These are phyloP conservation scores for Chironomus tepperi DNA, from an alignment of 1,140 invertebrate genomes.

Conservation along the genomic window DNA sequence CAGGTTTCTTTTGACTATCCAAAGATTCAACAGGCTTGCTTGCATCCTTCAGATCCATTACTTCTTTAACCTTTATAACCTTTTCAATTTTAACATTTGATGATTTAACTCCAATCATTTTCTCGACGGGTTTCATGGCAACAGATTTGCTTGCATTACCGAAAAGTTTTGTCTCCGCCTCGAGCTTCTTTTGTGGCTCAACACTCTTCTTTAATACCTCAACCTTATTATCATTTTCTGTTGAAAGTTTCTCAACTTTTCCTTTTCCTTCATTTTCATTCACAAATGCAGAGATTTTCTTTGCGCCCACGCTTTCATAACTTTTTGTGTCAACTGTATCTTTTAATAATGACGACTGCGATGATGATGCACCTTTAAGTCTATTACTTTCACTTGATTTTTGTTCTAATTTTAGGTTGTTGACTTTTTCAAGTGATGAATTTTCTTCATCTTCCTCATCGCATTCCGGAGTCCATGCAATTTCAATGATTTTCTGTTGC, in stretches of 20 bases:
- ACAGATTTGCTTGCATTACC: neutral
- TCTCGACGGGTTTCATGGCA: neutral
- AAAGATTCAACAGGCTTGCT: no score
- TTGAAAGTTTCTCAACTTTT: conserved; percentile 7
- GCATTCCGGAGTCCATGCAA: neutral
- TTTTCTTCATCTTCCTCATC: neutral
- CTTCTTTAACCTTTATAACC: neutral
- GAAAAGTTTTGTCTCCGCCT: neutral
- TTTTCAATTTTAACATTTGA: neutral
- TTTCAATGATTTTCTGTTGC: conserved; percentile 25
- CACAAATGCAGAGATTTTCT: neutral
- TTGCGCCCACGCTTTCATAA: neutral
- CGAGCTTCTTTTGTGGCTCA: neutral
- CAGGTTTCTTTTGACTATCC: no score
- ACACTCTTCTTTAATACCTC: conserved; percentile 18
- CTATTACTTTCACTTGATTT: neutral
- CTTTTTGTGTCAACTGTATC: no score
- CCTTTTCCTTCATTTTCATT: conserved; percentile 10
- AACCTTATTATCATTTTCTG: conserved; percentile 1
- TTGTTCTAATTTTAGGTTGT: neutral
- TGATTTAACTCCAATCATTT: neutral
- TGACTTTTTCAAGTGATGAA: neutral
- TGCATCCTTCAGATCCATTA: no score
- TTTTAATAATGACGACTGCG: no score
- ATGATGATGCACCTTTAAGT: neutral